Conservation (phyloP, 2,888 invertebrate genomes). For the Noctua janthina region DNA sequence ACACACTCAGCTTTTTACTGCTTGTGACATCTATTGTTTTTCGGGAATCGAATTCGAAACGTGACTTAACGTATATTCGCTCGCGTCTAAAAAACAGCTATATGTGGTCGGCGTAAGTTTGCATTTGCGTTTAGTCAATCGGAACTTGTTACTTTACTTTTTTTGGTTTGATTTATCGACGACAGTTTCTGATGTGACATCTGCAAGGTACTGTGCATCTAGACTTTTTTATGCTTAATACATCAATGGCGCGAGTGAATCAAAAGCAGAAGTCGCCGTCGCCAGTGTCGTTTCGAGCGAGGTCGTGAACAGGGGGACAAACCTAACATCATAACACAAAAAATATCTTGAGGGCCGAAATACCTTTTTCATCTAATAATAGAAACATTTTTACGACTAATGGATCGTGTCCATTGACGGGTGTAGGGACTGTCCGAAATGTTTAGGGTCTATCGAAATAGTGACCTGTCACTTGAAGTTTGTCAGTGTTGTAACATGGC, state of each 20-base stretch:
- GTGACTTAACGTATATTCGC: too few relatives aligned
- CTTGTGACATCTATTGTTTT: too few relatives aligned
- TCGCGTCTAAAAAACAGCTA: too few relatives aligned
- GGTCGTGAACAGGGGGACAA: not conserved
- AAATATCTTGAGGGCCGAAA: conserved; percentile 24
- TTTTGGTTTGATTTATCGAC: too few relatives aligned
- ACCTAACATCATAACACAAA: conserved; percentile 26
- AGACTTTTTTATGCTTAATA: too few relatives aligned
- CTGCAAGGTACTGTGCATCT: too few relatives aligned
- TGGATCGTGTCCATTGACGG: conserved; percentile 32
- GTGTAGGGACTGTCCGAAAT: conserved; percentile 9
- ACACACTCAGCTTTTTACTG: too few relatives aligned
- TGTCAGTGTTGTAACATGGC: not conserved
- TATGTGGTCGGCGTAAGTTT: too few relatives aligned
- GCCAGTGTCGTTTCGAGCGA: not conserved
- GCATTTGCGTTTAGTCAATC: too few relatives aligned
- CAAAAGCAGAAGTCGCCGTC: not conserved
- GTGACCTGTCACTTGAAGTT: not conserved
- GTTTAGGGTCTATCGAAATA: not conserved
- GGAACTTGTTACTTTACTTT: too few relatives aligned
- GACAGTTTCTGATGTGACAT: too few relatives aligned
- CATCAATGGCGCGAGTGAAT: not conserved
- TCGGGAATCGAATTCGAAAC: too few relatives aligned
- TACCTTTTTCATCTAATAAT: conserved; percentile 33
- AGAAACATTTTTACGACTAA: conserved; percentile 37